These are phyloP conservation scores for Camponotus vicinus DNA, from an alignment of 1,140 invertebrate species.

Conservation along the genomic window DNA sequence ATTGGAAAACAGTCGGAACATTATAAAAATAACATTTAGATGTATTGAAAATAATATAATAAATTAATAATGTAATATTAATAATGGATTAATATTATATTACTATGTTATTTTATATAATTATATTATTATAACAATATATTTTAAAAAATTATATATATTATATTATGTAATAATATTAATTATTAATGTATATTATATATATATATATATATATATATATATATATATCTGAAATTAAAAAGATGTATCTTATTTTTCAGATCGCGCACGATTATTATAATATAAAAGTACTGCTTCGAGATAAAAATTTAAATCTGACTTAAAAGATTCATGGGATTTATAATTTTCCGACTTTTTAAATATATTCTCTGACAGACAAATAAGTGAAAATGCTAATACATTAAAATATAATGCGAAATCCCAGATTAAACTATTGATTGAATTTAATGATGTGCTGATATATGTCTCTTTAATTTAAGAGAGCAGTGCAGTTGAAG, in stretches of 20 bases:
- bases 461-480: not conserved
- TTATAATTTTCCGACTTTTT: not conserved
- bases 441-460: conserved; percentile 19
- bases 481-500: conserved; percentile 3
- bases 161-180: no score
- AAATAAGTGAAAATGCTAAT: not conserved
- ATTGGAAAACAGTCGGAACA: not conserved
- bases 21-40: conserved; percentile 3
- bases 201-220: not conserved
- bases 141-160: no score
- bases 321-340: not conserved
- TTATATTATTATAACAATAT: no score
- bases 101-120: no score
- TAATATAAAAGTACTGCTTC: not conserved
- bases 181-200: no score
- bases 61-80: no score
- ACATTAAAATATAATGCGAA: not conserved
- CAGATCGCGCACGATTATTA: not conserved
- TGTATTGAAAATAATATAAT: not conserved
- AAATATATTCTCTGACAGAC: conserved; percentile 1
- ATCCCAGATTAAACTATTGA: not conserved
- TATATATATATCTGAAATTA: not conserved
- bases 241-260: not conserved
- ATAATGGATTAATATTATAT: no score
- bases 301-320: not conserved